These are phyloP conservation scores for Lutraria rhynchaena DNA, from an alignment of 1,140 invertebrate genomes.

Conservation along the genomic window DNA sequence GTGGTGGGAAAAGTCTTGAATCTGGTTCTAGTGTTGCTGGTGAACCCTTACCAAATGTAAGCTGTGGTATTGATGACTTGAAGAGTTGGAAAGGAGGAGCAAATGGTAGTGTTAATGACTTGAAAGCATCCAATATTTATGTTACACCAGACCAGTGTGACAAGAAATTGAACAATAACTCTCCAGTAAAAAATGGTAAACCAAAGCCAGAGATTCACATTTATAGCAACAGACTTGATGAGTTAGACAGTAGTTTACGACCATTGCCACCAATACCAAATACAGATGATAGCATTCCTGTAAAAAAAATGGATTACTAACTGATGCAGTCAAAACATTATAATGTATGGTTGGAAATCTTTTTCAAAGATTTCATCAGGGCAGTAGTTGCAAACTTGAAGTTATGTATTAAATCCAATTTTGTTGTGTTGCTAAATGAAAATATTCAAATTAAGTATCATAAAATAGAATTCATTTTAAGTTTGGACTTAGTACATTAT, in stretches of 20 bases:
- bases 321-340: too few relatives aligned
- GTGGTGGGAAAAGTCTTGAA: conserved; percentile 17
- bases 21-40: not conserved
- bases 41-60: not conserved
- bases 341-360: too few relatives aligned
- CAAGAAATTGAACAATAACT: conserved; percentile 3
- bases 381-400: too few relatives aligned
- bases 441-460: too few relatives aligned
- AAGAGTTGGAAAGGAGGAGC: conserved; percentile 24
- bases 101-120: conserved; percentile 25
- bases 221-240: conserved; percentile 36
- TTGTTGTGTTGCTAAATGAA: too few relatives aligned
- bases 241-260: conserved; percentile 24
- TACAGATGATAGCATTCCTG: conserved; percentile 26
- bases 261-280: conserved; percentile 43
- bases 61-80: not conserved
- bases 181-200: not conserved
- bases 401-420: too few relatives aligned
- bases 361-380: too few relatives aligned
- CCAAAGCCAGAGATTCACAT: conserved; percentile 43
- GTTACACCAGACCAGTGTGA: conserved; percentile 24
- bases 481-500: too few relatives aligned
- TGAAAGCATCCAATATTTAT: conserved; percentile 40
- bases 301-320: not conserved
- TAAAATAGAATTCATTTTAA: too few relatives aligned